These are phyloP conservation scores for Bimastos eiseni DNA, from an alignment of 2,888 invertebrate genomes.

Conservation along the genomic window DNA sequence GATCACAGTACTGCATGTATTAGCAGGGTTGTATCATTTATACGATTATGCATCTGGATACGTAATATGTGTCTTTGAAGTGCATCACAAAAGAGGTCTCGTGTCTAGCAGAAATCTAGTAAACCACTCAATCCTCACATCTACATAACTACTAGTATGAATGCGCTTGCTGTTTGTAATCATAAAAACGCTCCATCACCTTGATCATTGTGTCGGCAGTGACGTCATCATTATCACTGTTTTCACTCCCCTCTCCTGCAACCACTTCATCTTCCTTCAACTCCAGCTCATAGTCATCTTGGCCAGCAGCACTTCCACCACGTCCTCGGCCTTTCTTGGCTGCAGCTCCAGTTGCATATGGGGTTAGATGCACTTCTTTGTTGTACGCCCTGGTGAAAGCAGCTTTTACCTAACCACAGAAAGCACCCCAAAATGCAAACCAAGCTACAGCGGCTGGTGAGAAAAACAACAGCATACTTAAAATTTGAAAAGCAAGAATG, in stretches of 20 bases:
- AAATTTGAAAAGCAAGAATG: not conserved
- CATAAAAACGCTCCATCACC: constrained; percentile 31
- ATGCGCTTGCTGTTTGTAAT: too few species aligned
- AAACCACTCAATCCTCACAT: too few species aligned
- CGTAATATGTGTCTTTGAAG: too few species aligned
- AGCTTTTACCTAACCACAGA: constrained; percentile 76
- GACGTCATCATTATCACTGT: constrained; percentile 59
- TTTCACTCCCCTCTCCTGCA: constrained; percentile 34
- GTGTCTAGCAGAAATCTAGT: too few species aligned
- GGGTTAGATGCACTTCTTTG: constrained; percentile 77
- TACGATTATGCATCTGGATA: too few species aligned
- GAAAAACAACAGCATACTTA: not conserved
- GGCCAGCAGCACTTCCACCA: constrained; percentile 38
- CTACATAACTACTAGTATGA: too few species aligned
- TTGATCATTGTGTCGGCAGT: constrained; percentile 44
- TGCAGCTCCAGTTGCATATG: constrained; percentile 72
- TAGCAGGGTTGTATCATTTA: too few species aligned
- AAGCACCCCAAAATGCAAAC: not conserved
- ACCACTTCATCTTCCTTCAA: constrained; percentile 40
- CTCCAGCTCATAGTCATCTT: constrained; percentile 58
- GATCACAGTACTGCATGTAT: too few species aligned
- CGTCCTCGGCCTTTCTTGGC: constrained; percentile 58
- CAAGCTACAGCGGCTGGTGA: not conserved
- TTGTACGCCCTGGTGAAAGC: constrained; percentile 91
- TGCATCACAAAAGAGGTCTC: too few species aligned